These are phyloP conservation scores for Microcaecilia unicolor DNA, from an alignment of 2,797 vertebrate species.

Conservation along the genomic window DNA sequence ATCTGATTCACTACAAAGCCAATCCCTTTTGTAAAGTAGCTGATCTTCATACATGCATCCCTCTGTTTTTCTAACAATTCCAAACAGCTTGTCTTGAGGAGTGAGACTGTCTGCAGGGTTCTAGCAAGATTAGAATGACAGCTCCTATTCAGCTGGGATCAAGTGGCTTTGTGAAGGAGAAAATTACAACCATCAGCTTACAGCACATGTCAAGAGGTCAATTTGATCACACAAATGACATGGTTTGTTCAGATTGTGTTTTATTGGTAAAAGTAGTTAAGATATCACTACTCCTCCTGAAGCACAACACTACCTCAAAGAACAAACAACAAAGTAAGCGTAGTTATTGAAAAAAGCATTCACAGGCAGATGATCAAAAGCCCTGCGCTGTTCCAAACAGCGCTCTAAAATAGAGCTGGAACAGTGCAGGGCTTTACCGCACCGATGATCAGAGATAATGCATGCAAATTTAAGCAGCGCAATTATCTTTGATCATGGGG, in stretches of 20 bases:
- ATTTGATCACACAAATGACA: not conserved
- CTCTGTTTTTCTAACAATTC: not conserved
- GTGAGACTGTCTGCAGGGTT: not conserved
- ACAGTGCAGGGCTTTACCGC: no score
- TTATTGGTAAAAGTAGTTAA: not conserved
- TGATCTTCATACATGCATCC: not conserved
- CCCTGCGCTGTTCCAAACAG: no score
- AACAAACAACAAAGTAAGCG: no score
- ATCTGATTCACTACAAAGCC: not conserved
- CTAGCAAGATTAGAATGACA: not conserved
- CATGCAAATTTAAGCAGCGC: no score
- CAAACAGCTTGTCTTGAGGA: not conserved
- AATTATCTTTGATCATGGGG: no score
- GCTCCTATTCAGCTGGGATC: constrained; percentile 12
- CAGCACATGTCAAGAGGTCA: constrained; percentile 2
- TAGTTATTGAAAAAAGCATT: no score
- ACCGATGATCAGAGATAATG: no score
- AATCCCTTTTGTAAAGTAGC: not conserved
- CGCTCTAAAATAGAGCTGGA: no score
- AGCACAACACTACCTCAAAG: no score
- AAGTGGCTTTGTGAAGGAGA: constrained; percentile 12
- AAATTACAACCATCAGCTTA: constrained; percentile 8
- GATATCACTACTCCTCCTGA: no score
- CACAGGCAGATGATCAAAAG: no score
- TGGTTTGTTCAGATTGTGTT: not conserved